Evolutionary conservation across 53 echinoderm and acorn worm species (phyloP), one percentile per base, ranked within the genome.

Genomic region (Apostichopus leukothele): DNA sequence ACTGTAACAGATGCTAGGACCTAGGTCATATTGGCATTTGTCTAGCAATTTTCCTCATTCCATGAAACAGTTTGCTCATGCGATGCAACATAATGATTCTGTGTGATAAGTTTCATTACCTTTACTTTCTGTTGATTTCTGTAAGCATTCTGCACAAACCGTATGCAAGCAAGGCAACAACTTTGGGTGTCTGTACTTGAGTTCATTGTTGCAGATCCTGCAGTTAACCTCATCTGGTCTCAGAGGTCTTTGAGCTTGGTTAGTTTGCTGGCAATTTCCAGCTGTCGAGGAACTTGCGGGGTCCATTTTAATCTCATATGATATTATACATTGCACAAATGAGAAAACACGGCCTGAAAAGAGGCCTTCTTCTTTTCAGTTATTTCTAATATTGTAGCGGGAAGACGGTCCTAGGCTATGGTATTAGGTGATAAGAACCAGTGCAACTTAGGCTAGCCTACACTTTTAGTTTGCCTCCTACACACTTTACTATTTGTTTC

Each of bases 111-210:
- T 3, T 39, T 39, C 57, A 71, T n/a, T 71, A 71, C 71, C 71
- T 23, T 55, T 86, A 86, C 67, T 23, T 86, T 86, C 86, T 51
- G 94, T 89, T 3, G 91, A 89, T 52, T 95, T 95, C 84, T 91
- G 73, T 14, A 96, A 76, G 85, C 97, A 97, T 68, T 95, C 89
- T 63, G 90, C 89, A 86, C 97, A 97, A 25, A 95, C 95, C 11
- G 97, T 97, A 74, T 97, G 97, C 9, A 97, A 91, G 87, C 97
- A 97, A 5, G 95, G 95, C 88, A 97, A 89, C 20, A 97, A 77
- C 83, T 95, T 94, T 0, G 97, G 97, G 54, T 93, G 87, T 59
- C 87, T 94, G 26, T 90, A 74, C 50, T 91, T 89, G 19, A 94
- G 90, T n/a, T 93, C 95, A 74, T 90, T 88, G 81, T 89, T 93